Base-by-base conservation (phyloP, 92 coral and sea anemone genomes). In the Epizoanthus fatuus region DNA sequence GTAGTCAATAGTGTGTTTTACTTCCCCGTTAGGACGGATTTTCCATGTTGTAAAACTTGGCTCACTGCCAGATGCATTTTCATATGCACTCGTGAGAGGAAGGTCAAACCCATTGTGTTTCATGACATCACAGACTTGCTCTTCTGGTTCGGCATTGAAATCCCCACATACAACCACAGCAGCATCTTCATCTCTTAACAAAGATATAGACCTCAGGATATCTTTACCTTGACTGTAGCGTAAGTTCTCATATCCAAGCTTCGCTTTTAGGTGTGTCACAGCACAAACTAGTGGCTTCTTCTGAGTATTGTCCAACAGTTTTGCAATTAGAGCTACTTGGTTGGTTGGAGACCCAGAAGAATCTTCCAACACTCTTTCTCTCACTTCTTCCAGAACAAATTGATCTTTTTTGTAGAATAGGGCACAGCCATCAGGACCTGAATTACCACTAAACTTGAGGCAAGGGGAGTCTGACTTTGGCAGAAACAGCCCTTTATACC, bases 341-440 rank as follows among this genome's bases (percentile, higher is more conserved):
- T 83, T 97, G 60, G 99, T 88, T 15, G 76, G 66, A 38, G 40
- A 17, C 3, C 94, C 98, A 74, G 92, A 90, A 19, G 79, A 70
- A 70, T 93, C 98, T 68, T 86, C 86, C 9, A 97, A 85, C 3
- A 74, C n/a, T 9, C 84, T 80, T 69, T 93, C 93, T 66, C 80
- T 84, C 4, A 86, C 79, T 66, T 84, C 75, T 42, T 74, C 74
- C 44, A 95, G 57, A 19, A 76, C 73, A 74, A 95, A 97, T 39
- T 96, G 86, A 35, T 95, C 92, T 80, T 79, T 70, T 60, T 95
- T 95, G 60, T 91, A 92, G 68, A 97, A 97, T 17, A 97, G 0
- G 2, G 98, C 98, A 79, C 98, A 94, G 57, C 99, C 99, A 88
- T 97, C 99, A 0, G 99, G 98, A 0, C 97, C 96, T 3, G 96